Percentiles rank a stretch among this genome's conserved stretches.
Conservation (phyloP, 2,888 invertebrate species). For the Eupithecia vulgata region DNA sequence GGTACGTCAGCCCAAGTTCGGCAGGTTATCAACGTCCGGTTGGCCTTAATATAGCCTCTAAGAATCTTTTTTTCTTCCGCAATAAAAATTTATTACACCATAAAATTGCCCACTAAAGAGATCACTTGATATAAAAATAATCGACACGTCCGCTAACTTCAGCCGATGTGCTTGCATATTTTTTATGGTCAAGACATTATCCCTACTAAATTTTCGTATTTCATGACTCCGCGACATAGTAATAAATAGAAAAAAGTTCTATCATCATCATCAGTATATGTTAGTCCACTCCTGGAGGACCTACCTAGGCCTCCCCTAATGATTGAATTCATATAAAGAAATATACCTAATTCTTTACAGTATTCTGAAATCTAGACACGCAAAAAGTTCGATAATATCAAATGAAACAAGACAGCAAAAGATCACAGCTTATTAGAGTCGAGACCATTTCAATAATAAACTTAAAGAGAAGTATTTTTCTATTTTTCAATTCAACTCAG, state of each 20-base stretch:
- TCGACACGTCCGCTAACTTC: constrained; percentile 55
- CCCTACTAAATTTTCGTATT: constrained; percentile 3
- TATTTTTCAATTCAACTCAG: constrained; percentile 38
- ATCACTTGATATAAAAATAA: constrained; percentile 69
- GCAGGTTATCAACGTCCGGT: constrained; percentile 75
- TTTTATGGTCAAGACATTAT: constrained; percentile 38
- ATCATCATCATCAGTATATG: too few species aligned
- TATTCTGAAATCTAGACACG: not conserved
- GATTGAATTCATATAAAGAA: not conserved
- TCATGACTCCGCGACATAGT: not conserved
- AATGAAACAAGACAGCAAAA: constrained; percentile 12
- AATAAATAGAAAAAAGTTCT: not conserved
- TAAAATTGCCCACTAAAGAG: constrained; percentile 66
- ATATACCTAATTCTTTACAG: too few species aligned
- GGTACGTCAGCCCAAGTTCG: constrained; percentile 62
- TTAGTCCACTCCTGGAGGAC: too few species aligned
- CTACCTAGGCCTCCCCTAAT: too few species aligned
- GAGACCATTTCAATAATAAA: constrained; percentile 7
- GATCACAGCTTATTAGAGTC: constrained; percentile 1
- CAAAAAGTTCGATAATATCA: constrained; percentile 1
- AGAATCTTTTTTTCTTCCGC: constrained; percentile 66
- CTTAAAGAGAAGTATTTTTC: constrained; percentile 13
- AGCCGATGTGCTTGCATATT: constrained; percentile 48
- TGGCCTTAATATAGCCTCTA: constrained; percentile 67
- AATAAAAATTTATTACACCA: constrained; percentile 71